Conservation (phyloP, 1,140 invertebrate species). For the Pseudomyrmex gracilis region DNA sequence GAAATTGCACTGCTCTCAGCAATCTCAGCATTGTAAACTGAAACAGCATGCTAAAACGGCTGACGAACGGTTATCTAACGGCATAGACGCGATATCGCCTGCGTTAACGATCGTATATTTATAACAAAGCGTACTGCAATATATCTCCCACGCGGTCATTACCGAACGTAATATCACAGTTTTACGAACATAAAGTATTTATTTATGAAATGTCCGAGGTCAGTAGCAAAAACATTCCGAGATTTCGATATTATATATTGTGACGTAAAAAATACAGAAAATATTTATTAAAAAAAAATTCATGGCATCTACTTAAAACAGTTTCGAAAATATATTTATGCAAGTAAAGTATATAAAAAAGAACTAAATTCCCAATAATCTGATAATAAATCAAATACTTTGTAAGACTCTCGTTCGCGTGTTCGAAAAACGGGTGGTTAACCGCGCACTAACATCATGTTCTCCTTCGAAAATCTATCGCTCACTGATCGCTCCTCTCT, state of each 20-base stretch:
- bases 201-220: not conserved
- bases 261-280: no score
- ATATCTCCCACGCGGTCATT: slow-evolving; percentile 8
- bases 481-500: not conserved
- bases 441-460: not conserved
- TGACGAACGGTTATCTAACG: slow-evolving; percentile 3
- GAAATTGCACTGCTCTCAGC: slow-evolving; percentile 27
- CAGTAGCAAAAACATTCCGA: not conserved
- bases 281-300: no score
- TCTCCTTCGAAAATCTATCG: not conserved
- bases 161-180: slow-evolving; percentile 1
- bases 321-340: no score
- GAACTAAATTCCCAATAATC: not conserved
- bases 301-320: no score
- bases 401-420: not conserved
- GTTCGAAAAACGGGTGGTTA: not conserved
- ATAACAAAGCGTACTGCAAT: slow-evolving; percentile 18
- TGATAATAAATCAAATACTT: not conserved
- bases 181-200: slow-evolving; percentile 24
- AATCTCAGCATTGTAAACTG: slow-evolving; percentile 37
- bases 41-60: slow-evolving; percentile 25
- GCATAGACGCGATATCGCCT: not conserved
- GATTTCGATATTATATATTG: no score
- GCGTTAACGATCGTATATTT: slow-evolving; percentile 32
- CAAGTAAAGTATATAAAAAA: no score